phyloP scores from a whole-genome alignment of 2,888 invertebrate genomes.

The Amblyjoppa proteus region DNA sequence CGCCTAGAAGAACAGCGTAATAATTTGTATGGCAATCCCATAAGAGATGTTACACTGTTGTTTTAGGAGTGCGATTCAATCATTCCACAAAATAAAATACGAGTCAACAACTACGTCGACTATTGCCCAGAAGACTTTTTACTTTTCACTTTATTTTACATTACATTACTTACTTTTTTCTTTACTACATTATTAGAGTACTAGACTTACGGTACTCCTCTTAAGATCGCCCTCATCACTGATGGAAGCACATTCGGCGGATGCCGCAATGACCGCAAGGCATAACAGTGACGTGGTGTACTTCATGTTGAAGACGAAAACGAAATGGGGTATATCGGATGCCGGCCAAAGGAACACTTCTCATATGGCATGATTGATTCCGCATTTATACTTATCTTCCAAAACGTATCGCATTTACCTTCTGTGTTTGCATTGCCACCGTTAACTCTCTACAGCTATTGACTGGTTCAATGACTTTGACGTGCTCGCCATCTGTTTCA shows the following conservation, averaged over 20 bases:
- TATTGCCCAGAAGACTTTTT: no score
- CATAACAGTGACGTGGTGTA: conserved; percentile 65
- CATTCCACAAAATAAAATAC: no score
- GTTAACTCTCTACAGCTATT: conserved; percentile 29
- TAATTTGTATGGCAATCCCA: no score
- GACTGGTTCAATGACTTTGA: conserved; percentile 62
- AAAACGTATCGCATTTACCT: background rate
- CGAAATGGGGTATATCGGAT: background rate
- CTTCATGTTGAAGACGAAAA: conserved; percentile 47
- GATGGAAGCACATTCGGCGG: conserved; percentile 72
- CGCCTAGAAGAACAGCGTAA: no score
- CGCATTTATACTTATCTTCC: conserved; percentile 71
- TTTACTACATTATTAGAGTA: no score
- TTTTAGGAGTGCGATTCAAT: no score
- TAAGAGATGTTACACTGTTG: no score
- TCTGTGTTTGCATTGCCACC: conserved; percentile 48
- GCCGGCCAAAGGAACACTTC: conserved; percentile 61
- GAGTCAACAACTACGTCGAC: no score
- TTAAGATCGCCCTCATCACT: conserved; percentile 66
- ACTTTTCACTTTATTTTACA: no score
- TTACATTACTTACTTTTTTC: no score
- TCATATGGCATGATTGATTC: conserved; percentile 42
- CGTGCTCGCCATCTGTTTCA: conserved; percentile 68
- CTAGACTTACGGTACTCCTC: conserved; percentile 55
- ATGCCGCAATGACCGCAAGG: conserved; percentile 72